Evolutionary conservation across 2,113 vertebrate genomes (phyloP), one percentile per base, ranked within the genome.

Genomic region (Notechis scutatus): DNA sequence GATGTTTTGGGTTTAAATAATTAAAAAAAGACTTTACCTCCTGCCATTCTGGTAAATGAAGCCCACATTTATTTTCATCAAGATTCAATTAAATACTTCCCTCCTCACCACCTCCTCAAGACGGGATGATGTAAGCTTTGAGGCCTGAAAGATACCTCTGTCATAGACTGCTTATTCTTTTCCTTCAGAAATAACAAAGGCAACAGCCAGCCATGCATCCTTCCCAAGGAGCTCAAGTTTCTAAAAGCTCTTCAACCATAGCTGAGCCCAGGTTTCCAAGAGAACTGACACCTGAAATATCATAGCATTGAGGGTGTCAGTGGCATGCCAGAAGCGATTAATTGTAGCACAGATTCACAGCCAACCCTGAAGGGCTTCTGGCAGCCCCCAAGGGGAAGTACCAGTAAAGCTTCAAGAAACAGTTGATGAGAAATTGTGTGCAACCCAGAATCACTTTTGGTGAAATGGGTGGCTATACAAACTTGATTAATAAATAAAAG

Each of bases 41-140:
- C 90, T 47, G 10, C n/a, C 87, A 55, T 45, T 56, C 69, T 92
- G 23, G 34, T 86, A 92, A 92, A 94, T 92, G 91, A 90, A 92
- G 55, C 26, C 24, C 93, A 94, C 69, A 91, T 94, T 94, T 86
- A 90, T 92, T 92, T 86, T 90, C 93, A 94, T 87, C 91, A 85
- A 89, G 91, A 94, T 92, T 94, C 93, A 90, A 90, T 94, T 94
- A 87, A 92, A 94, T 86, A 54, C 87, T 57, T 85, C 87, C 34
- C 34, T 85, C 29, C n/a, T 18, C 21, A 10, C 47, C 23, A 24
- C 20, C 5, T 4, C 64, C 3, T 2, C 50, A 87, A 74, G 85
- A 50, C 6, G 10, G 85, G 39, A 34, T 55, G 56, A 54, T 94
- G 91, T 47, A 21, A 90, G 88, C 47, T 87, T 55, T 18, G 47